Base-by-base conservation (phyloP, 2,888 invertebrate species). In the Apotomis capreana region DNA sequence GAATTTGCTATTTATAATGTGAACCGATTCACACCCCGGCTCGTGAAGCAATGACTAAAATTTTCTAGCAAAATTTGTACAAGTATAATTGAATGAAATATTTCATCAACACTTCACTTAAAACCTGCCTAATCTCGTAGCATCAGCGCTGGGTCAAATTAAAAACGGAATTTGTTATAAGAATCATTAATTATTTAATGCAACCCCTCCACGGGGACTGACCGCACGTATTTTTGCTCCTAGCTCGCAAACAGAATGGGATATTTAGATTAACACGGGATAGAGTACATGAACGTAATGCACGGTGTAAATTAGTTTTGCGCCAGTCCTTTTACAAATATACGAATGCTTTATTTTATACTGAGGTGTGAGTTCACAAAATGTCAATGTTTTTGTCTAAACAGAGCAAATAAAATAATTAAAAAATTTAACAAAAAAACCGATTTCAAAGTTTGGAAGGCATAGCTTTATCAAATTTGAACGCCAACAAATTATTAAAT, bases 111-210 rank as follows among this genome's bases (percentile, higher is more conserved):
- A 64, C 44, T 15, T 52, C 37, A 37, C 12, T 44, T 12, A 46
- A 55, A 65, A 65, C 65, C 55, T 65, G 55, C 55, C 46, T 57
- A 57, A 65, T 57, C 74, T 77, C 83, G 80, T 81, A 82, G 80
- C 81, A 81, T 83, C 82, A 82, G 81, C 78, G 81, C 78, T 81
- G 83, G 84, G 87, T 87, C 84, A 88, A 90, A 92, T 91, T 91
- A 90, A 91, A 92, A 92, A 91, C 89, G 81, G 91, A 92, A 92
- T 92, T 88, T 88, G 88, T 91, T 88, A 92, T 89, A 88, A 88
- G 86, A 84, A 84, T 84, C 85, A 87, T 92, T 89, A 89, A 91
- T 89, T 88, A 92, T 91, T 90, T 83, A 91, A 87, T 83, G 87
- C 85, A 89, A 83, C 86, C 79, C 74, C 79, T 78, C 76, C 76